phyloP scores from a whole-genome alignment of 2,797 vertebrate species.

The Erithacus rubecula region DNA sequence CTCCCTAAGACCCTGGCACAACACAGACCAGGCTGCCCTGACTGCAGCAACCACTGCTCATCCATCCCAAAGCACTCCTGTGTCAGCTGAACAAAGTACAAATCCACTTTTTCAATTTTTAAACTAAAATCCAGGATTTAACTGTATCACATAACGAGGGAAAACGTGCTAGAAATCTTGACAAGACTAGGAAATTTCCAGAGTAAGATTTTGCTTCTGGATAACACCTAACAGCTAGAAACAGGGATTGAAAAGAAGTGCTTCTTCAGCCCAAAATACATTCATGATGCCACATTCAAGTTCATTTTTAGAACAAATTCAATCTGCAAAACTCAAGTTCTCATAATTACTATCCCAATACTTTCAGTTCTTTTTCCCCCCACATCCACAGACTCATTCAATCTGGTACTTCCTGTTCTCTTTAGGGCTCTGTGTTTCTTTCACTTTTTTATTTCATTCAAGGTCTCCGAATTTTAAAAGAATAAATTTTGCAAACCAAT shows the following conservation, averaged over 20 bases:
- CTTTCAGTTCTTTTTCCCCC: conserved; percentile 31
- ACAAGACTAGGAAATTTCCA: conserved; percentile 19
- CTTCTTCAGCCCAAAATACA: conserved; percentile 54
- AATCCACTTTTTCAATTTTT: not conserved
- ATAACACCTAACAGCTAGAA: conserved; percentile 4
- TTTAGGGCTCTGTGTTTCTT: not conserved
- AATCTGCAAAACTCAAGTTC: conserved; percentile 43
- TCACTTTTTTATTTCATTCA: not conserved
- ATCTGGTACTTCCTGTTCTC: conserved; percentile 24
- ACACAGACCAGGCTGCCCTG: not conserved
- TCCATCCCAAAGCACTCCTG: not conserved
- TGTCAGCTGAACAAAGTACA: not conserved
- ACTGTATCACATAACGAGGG: not conserved
- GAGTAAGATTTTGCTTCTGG: conserved; percentile 6
- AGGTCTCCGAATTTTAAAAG: not conserved
- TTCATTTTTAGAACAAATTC: conserved; percentile 48
- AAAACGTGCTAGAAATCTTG: not conserved
- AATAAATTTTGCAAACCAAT: not conserved
- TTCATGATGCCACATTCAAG: conserved; percentile 22
- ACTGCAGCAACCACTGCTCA: not conserved
- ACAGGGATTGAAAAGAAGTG: conserved; percentile 17
- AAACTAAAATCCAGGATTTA: not conserved
- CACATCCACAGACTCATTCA: not conserved
- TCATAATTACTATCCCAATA: conserved; percentile 31
- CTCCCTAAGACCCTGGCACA: not conserved